Conservation (phyloP, 2,888 invertebrate species). For the Pachliopta kotzebuea region DNA sequence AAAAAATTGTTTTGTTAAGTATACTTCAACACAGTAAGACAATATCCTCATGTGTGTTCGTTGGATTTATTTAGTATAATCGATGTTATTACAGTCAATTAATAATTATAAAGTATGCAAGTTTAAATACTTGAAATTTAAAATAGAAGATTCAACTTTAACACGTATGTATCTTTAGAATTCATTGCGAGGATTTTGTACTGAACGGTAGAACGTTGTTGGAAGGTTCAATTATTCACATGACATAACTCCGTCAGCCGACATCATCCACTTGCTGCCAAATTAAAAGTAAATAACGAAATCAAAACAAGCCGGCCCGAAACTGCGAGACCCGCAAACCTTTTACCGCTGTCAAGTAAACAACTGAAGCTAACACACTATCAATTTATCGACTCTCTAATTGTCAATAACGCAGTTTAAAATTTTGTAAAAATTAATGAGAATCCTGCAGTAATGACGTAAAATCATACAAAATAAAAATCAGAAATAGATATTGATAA, state of each 20-base stretch:
- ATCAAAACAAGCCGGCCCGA: constrained; percentile 74
- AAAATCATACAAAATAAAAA: constrained; percentile 12
- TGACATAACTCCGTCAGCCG: constrained; percentile 60
- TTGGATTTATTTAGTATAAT: no score
- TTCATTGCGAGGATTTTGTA: constrained; percentile 35
- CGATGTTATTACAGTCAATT: no score
- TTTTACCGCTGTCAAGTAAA: constrained; percentile 77
- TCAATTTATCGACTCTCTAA: constrained; percentile 74
- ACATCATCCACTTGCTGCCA: constrained; percentile 79
- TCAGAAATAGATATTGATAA: constrained; percentile 36
- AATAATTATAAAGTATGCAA: no score
- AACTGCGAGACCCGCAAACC: constrained; percentile 77
- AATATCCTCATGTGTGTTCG: no score
- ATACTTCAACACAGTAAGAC: no score
- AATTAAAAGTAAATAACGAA: constrained; percentile 81
- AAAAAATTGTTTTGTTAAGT: no score
- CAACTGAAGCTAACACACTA: constrained; percentile 75
- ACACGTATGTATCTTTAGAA: neutral
- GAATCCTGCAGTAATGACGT: neutral
- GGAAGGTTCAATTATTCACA: constrained; percentile 75
- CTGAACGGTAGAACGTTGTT: constrained; percentile 46
- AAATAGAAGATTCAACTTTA: neutral
- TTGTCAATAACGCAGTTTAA: constrained; percentile 60
- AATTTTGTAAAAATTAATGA: constrained; percentile 29
- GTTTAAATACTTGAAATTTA: no score